phyloP scores from a whole-genome alignment of 2,113 vertebrate species.

The Bufo bufo region DNA sequence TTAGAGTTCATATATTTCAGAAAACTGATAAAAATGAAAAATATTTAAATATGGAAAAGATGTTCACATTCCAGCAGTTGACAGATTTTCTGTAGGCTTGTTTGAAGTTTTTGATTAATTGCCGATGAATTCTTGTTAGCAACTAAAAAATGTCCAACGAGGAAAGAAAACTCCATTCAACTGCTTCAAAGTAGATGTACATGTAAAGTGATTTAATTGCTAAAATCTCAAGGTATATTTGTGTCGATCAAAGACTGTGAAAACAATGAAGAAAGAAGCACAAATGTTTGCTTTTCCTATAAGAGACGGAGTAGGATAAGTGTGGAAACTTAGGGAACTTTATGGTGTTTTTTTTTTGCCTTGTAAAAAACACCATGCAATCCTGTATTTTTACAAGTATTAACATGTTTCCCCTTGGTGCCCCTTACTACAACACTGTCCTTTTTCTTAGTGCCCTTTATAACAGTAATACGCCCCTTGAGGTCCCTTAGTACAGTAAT shows the following conservation, averaged over 20 bases:
- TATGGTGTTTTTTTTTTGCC: no score
- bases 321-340: not conserved
- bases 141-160: slow-evolving; percentile 20
- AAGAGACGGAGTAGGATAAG: not conserved
- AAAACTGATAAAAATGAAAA: slow-evolving; percentile 27
- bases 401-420: no score
- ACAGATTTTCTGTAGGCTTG: slow-evolving; percentile 23
- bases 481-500: no score
- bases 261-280: slow-evolving; percentile 5
- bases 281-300: slow-evolving; percentile 19
- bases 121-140: slow-evolving; percentile 25
- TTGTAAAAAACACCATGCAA: no score
- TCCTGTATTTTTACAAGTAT: no score
- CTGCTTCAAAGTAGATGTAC: slow-evolving; percentile 34
- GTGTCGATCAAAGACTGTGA: slow-evolving; percentile 6
- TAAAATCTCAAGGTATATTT: slow-evolving; percentile 31
- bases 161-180: slow-evolving; percentile 38
- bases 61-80: slow-evolving; percentile 6
- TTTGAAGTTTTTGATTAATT: slow-evolving; percentile 52
- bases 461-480: no score
- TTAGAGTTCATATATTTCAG: not conserved
- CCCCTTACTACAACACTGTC: no score
- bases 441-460: no score
- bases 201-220: slow-evolving; percentile 41
- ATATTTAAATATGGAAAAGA: not conserved